These are phyloP conservation scores for Dunckerocampus dactyliophorus DNA, from an alignment of 2,113 vertebrate genomes.

Conservation along the genomic window DNA sequence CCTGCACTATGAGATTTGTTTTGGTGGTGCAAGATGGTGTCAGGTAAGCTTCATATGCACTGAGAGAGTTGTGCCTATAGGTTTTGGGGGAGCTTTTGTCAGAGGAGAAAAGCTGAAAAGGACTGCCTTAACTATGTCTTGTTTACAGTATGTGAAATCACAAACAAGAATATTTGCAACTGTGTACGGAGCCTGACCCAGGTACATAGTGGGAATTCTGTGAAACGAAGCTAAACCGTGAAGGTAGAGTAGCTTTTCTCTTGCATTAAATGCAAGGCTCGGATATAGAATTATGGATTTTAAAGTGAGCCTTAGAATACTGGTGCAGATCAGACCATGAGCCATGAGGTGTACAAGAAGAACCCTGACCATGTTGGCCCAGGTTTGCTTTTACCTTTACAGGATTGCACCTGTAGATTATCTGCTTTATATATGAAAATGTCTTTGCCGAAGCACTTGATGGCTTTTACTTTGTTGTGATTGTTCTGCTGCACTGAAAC, in stretches of 20 bases:
- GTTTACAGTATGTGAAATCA: constrained; percentile 64
- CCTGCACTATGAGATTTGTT: constrained; percentile 3
- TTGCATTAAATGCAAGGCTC: constrained; percentile 30
- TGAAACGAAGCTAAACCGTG: constrained; percentile 20
- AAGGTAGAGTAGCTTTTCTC: background rate
- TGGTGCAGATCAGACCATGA: constrained; percentile 76
- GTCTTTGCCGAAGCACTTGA: constrained; percentile 52
- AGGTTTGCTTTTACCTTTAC: constrained; percentile 54
- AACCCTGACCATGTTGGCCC: constrained; percentile 50
- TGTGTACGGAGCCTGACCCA: background rate
- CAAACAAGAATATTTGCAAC: constrained; percentile 26
- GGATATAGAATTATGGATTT: constrained; percentile 36
- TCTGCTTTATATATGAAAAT: constrained; percentile 65
- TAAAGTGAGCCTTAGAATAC: constrained; percentile 60
- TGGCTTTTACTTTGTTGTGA: constrained; percentile 48
- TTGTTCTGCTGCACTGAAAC: constrained; percentile 69
- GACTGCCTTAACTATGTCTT: constrained; percentile 68
- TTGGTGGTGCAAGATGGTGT: constrained; percentile 35
- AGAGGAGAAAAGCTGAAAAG: constrained; percentile 55
- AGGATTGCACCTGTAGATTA: constrained; percentile 68
- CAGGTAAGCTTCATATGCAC: constrained; percentile 60
- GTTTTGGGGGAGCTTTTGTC: constrained; percentile 51
- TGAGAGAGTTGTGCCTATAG: constrained; percentile 60
- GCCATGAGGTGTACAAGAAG: constrained; percentile 49
- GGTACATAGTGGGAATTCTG: constrained; percentile 27